Base-by-base conservation (phyloP, 2,888 invertebrate genomes). In the Hirtodrosophila cameraria region DNA sequence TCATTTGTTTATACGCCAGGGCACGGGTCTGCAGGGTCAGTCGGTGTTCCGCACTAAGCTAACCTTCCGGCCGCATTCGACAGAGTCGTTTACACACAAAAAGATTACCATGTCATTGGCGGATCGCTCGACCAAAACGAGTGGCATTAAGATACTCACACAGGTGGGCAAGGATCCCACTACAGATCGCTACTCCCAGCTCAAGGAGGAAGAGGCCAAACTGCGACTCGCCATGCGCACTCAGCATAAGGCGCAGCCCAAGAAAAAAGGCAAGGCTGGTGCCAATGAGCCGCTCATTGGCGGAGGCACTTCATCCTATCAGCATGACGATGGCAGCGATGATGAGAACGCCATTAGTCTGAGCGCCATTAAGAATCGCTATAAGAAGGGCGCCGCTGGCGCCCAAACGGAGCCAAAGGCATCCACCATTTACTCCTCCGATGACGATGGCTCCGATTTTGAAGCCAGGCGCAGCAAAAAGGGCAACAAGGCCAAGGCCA, bases 71-170 rank as follows among this genome's bases (percentile, higher is more conserved):
- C 99, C 99, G 0, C 98, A 99, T 90, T 99, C 99, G 0, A 99
- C 99, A 0, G 99, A 99, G 89, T 99, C 99, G 15, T 98, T 99
- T 91, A 99, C 99, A 0, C 99, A 99, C 91, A 94, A 98, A 75
- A 99, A 99, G 93, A 99, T 99, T 96, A 99, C 99, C 0, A 93
- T 99, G 91, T 99, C 98, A 0, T 92, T 99, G 75, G 99, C 99
- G 0, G 99, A 99, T 91, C 93, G 98, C 48, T 96, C 97, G 35
- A 95, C 96, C 45, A 98, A 98, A 91, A 96, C 97, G 0, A 95
- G 96, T 0, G 97, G 97, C 45, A 99, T 99, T 86, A 98, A 99
- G 92, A 97, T 99, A 53, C 92, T 99, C 75, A 97, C 98, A 1
- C 97, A 97, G 90, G 91, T 91, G 16, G 91, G 91, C 11, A 90